Base-by-base conservation (phyloP, 2,113 vertebrate genomes). In the Phycodurus eques region DNA sequence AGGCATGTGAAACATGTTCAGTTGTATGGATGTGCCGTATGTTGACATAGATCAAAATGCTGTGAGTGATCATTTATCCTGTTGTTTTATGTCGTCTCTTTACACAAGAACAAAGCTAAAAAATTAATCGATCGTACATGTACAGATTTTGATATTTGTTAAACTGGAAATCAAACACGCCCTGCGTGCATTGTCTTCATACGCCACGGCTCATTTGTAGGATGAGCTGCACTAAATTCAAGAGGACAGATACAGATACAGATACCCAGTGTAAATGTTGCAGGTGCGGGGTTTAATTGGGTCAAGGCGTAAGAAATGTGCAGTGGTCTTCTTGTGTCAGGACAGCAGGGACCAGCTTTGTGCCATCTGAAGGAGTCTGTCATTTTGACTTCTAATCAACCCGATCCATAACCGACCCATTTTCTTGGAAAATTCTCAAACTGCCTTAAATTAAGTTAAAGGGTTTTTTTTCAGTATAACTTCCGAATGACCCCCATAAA, bases 401-500 rank as follows among this genome's bases (percentile, higher is more conserved):
- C 75, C 67, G 77, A 82, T 87, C 87, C 81, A 85, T 85, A 86
- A 84, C 83, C 75, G 79, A 81, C 72, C 81, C 72, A 73, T 88
- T 87, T 89, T 85, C 85, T 83, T 74, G 63, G 79, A 82, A 80
- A 86, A 81, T 86, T 76, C 81, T 84, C 77, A 61, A 79, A 85
- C 84, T 75, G 87, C 84, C 76, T 85, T 74, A 90, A 89, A 86
- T 89, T 80, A 88, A 88, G 81, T 89, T 89, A 77, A 85, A 82
- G 80, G 77, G 61, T 81, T 86, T 86, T 85, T 83, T 85, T 76
- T 74, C 75, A 66, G 44, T 51, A 76, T 91, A 89, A 91, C 90
- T 92, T 88, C 71, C 90, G 69, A 76, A 71, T 92, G 89, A 92
- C 90, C 90, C 87, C 87, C 10, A 19, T 67, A 51, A 81, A 92